Conservation (phyloP, 35 echinoderm and acorn worm species). For the Heliocidaris erythrogramma region DNA sequence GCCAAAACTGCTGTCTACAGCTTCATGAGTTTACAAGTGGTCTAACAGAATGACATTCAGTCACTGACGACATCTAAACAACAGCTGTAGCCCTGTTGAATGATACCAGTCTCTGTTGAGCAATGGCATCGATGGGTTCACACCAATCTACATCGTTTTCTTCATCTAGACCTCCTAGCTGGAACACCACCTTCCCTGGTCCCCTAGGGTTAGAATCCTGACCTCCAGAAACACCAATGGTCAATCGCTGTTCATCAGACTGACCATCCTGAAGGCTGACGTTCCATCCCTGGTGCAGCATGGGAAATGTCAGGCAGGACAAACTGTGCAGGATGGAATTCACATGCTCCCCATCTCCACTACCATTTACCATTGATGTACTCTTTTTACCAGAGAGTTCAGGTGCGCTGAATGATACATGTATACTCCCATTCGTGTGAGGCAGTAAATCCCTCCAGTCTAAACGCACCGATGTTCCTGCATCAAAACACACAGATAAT, state of each 20-base stretch:
- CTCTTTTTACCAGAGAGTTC: slow-evolving; percentile 16
- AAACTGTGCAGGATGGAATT: slow-evolving; percentile 37
- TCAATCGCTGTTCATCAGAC: background rate
- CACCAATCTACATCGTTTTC: slow-evolving; percentile 9
- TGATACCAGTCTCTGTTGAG: background rate
- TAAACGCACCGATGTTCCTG: background rate
- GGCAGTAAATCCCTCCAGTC: background rate
- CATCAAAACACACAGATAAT: background rate
- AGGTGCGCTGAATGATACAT: slow-evolving; percentile 20
- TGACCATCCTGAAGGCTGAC: background rate
- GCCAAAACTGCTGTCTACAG: too few relatives aligned
- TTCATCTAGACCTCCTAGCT: slow-evolving; percentile 23
- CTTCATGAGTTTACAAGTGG: too few relatives aligned
- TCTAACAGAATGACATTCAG: too few relatives aligned
- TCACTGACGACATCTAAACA: background rate
- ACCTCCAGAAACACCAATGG: background rate
- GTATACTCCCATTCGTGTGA: background rate
- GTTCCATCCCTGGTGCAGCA: background rate
- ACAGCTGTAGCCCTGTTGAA: slow-evolving; percentile 2
- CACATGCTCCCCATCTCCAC: background rate
- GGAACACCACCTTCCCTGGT: background rate
- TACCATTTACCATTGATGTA: too few relatives aligned
- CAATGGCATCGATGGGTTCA: slow-evolving; percentile 19
- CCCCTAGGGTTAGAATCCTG: background rate
- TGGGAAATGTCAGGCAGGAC: background rate